Base-by-base conservation (phyloP, 2,797 vertebrate genomes). In the Petrocephalus sullivani region DNA sequence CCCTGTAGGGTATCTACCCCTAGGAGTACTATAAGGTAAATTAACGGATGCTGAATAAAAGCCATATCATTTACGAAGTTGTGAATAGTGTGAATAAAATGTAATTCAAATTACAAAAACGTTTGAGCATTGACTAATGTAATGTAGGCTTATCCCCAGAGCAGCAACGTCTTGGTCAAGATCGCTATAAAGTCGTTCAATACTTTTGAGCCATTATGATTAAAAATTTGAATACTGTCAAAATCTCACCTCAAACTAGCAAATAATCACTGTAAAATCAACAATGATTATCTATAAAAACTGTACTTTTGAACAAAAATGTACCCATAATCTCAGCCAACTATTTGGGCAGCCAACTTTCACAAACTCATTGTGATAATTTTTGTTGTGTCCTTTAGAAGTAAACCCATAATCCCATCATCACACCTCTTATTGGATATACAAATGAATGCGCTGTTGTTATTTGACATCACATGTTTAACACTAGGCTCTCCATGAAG, bases 391-490 rank as follows among this genome's bases (percentile, higher is more conserved):
- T 78, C 37, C 71, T 78, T 78, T 46, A 78, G 14, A 78, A 46
- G 46, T 78, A 46, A 14, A 78, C 16, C 71, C 28, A 16, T 75
- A 78, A 78, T 78, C 0, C 37, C 71, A 46, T 78, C 6, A 0
- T 46, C 6, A 46, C 37, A 78, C 71, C 71, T 78, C 16, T 78
- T 49, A n/a, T 78, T 46, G 33, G 33, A 1, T 78, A 58, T 6
- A 83, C n/a, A 83, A 23, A 19, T 86, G 16, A 60, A 89, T 90
- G 89, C 61, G 51, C 51, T 87, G 33, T 75, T 4, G 5, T 57
- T 87, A 75, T 89, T 75, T 67, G 16, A n/a, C 28, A 54, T 87
- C 86, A 46, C 88, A 58, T 56, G 12, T 88, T 67, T 58, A 33
- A 16, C 82, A 19, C 16, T 37, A 84, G 16, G 2, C 1, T 56